Evolutionary conservation across 2,888 invertebrate genomes (phyloP), one percentile per base, ranked within the genome.

Genomic region (Aromia moschata): DNA sequence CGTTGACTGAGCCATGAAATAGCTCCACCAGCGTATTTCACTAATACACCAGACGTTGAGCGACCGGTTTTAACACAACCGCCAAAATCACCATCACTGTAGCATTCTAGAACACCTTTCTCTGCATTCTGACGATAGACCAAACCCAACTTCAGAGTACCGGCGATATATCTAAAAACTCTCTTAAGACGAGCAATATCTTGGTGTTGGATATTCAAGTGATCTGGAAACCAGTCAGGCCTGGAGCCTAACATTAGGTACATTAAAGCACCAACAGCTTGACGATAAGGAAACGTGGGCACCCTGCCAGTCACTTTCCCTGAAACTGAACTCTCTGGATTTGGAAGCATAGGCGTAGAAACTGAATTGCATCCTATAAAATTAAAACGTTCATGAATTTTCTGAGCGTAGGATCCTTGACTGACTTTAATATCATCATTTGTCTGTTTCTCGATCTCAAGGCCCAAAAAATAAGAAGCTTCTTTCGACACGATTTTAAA

Each of bases 1-100:
- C 43, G 20, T 25, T 43, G 16, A 20, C 25, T 43, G 7, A 25
- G 11, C 25, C 44, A 44, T 1, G 44, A n/a, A n/a, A 33, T 44
- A 5, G 18, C 25, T 9, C 2, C 44, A 25, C 44, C 25, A 12
- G 4, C 4, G 5, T 17, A 11, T 12, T n/a, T 25, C 1, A 25
- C 15, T 0, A 44, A 1, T 12, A 44, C n/a, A 10, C 25, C 25
- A 44, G 2, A 16, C 5, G 25, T 25, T n/a, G 44, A 44, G 1
- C 44, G 20, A 25, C 44, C 16, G 11, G 44, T 44, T n/a, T 3
- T 33, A 2, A 11, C n/a, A 33, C 11, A 7, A 3, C 33, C 11
- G 5, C 10, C 33, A 33, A n/a, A 33, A 33, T 33, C 33, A 10
- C 10, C 33, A 33, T 33, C 33, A 10, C 33, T 33, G n/a, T 33